These are phyloP conservation scores for Drosophila siamana DNA, from an alignment of 2,888 invertebrate species.

Conservation along the genomic window DNA sequence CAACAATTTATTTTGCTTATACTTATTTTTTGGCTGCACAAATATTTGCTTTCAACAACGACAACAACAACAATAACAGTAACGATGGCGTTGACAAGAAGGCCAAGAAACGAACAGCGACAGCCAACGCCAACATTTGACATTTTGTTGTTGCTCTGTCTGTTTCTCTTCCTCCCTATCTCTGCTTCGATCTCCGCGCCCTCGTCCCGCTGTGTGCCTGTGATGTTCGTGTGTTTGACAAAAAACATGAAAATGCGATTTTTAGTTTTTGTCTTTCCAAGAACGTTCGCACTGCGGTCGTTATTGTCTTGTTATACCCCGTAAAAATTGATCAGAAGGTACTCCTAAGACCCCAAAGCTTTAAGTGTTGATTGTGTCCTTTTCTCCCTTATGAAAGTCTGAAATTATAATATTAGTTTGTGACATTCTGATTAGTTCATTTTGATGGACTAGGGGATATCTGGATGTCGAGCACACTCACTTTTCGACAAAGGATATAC, in stretches of 20 bases:
- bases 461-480: not conserved
- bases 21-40: conserved; percentile 41
- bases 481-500: conserved; percentile 20
- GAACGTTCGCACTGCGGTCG: conserved; percentile 22
- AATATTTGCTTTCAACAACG: conserved; percentile 58
- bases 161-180: not conserved
- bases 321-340: not conserved
- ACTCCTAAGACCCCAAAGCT: not conserved
- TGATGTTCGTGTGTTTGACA: conserved; percentile 36
- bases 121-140: conserved; percentile 50
- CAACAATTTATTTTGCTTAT: conserved; percentile 43
- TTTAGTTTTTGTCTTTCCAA: conserved; percentile 44
- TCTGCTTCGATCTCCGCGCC: not conserved
- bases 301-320: conserved; percentile 33
- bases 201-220: conserved; percentile 4
- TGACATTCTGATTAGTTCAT: not conserved
- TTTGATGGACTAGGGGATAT: not conserved
- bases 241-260: conserved; percentile 55
- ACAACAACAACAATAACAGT: conserved; percentile 25
- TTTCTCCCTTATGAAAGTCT: no score
- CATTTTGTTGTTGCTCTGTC: conserved; percentile 36
- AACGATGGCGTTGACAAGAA: conserved; percentile 39
- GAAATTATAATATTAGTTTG: no score
- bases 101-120: conserved; percentile 46
- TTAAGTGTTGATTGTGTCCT: not conserved